These are phyloP conservation scores for Callosobruchus maculatus DNA, from an alignment of 2,888 invertebrate genomes.

Conservation along the genomic window DNA sequence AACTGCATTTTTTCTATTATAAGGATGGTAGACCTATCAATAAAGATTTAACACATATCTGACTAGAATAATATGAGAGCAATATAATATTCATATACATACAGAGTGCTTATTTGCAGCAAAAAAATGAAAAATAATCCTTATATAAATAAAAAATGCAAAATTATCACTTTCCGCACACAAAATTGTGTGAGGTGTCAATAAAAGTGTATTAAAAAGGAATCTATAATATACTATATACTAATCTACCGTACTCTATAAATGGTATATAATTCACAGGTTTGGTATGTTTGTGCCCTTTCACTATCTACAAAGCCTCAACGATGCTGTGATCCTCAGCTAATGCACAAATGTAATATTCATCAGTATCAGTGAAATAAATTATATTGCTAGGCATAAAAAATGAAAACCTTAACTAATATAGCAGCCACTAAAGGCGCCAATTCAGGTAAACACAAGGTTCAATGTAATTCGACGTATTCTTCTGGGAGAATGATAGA, in stretches of 20 bases:
- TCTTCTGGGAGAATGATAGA: too few species aligned
- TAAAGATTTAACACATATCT: too few species aligned
- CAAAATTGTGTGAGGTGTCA: background rate
- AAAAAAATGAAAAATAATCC: background rate
- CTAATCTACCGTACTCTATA: background rate
- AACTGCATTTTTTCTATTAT: background rate
- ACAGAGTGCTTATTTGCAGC: background rate
- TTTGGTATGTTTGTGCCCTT: background rate
- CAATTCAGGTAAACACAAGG: too few species aligned
- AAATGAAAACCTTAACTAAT: too few species aligned
- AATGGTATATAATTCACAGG: background rate
- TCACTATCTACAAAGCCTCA: background rate
- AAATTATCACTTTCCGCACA: background rate
- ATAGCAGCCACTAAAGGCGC: too few species aligned
- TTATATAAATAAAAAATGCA: background rate
- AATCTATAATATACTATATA: background rate
- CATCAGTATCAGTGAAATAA: too few species aligned
- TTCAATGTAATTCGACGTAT: too few species aligned
- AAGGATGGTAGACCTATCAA: background rate
- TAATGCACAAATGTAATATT: too few species aligned
- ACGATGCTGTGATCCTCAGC: too few species aligned
- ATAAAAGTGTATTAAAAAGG: background rate
- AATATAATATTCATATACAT: background rate
- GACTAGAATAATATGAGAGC: background rate
- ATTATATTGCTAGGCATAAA: too few species aligned